Evolutionary conservation across 2,888 invertebrate genomes (phyloP), one percentile per base, ranked within the genome.

Genomic region (Aleiodes leptofemur): DNA sequence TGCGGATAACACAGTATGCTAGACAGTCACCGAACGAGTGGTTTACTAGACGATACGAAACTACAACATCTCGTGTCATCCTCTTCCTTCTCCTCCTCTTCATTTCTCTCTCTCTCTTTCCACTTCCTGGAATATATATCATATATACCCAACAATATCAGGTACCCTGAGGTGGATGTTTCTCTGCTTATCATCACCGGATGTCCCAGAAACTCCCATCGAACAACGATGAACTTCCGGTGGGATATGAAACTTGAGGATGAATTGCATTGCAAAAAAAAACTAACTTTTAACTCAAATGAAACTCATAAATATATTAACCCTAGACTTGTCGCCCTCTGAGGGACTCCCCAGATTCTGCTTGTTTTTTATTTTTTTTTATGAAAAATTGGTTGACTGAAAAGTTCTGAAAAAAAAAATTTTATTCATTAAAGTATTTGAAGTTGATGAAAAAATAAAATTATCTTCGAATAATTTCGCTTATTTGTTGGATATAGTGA

Each of bases 171-270:
- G 64, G 78, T 74, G 75, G 76, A 76, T 77, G 77, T 70, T 78
- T 73, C 50, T 57, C 51, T 73, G 71, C 81, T 84, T 84, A 84
- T 84, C 84, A 80, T 78, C 16, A 69, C 78, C 81, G 80, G 78
- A 84, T 82, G 83, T 82, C 82, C 77, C 77, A 79, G 77, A 80
- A 83, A 80, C 78, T 80, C 77, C 79, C 81, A 80, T 78, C 78
- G 82, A 82, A 82, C 83, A 80, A 78, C 79, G 77, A 72, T 76
- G 72, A 76, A 72, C 81, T 80, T 80, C 82, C 76, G 75, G 61
- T 64, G 59, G 53, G 50, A 73, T 51, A 64, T 14, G 64, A 64
- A 64, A 64, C 64, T 64, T 64, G 64, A 56, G 68, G 61, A 14
- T 43, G 64, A 64, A 64, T 64, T 64, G 48, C 64, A 48, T 34